Base-by-base conservation (phyloP, 2,113 vertebrate genomes). In the Neolamprologus toae region DNA sequence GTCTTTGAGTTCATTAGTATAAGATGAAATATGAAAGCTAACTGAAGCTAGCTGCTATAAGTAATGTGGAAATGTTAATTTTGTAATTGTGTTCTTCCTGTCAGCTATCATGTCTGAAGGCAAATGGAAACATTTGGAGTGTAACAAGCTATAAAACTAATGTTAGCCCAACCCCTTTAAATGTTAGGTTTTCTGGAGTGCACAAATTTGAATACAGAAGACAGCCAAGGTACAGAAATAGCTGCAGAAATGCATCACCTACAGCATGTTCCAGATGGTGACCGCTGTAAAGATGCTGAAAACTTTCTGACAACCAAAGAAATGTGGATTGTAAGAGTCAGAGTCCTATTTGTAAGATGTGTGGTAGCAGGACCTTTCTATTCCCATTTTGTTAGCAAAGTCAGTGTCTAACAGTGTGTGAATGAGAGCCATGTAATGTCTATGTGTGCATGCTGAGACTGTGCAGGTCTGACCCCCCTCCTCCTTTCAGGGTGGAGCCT, bases 101-200 rank as follows among this genome's bases (percentile, higher is more conserved):
- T 55, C 54, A 55, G 54, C 54, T 0, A 1, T 55, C 54, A 26
- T 55, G 21, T 55, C 54, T 55, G 0, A 55, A 14, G 54, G 54
- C 54, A 55, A 55, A 55, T 55, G 54, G 12, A 55, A 55, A 55
- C 54, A 55, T 54, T 21, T 54, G 51, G 51, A 53, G 51, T 54
- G 51, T 54, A 54, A 54, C 51, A 21, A 54, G 5, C 51, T 54
- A 54, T 54, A 0, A 54, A 54, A 54, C 51, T 54, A 54, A 11
- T 54, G 51, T 54, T 54, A 54, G 11, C 0, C 54, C 54, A 55
- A 55, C 4, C 54, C 54, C 23, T 8, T 55, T 55, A 55, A 55
- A 55, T 26, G 54, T 55, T 55, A 26, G 0, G 21, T 26, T 55
- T 55, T 55, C 6, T 26, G 54, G 54, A 55, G 54, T 55, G 0